phyloP scores from a whole-genome alignment of 2,797 vertebrate species.

The Enteromius unitaeniatus region DNA sequence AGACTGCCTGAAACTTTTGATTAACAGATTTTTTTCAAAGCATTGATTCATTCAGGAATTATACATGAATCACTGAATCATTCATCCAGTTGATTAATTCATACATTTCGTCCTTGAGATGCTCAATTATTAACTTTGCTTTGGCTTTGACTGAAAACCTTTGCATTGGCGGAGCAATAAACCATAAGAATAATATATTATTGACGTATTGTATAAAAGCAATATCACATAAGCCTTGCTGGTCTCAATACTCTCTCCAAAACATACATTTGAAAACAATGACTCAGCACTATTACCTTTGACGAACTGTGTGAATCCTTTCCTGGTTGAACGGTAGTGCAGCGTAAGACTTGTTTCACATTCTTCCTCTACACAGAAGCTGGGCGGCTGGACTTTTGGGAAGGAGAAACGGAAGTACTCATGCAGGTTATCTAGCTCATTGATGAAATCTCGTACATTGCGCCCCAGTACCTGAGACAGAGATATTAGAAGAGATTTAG shows the following conservation, averaged over 20 bases:
- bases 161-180: background rate
- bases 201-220: background rate
- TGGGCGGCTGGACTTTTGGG: slow-evolving; percentile 81
- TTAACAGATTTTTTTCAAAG: background rate
- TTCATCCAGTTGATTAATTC: background rate
- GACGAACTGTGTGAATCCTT: slow-evolving; percentile 82
- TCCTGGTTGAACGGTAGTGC: slow-evolving; percentile 79
- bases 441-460: slow-evolving; percentile 83
- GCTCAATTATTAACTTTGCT: background rate
- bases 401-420: slow-evolving; percentile 83
- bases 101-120: background rate
- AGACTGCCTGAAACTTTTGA: background rate
- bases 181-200: background rate
- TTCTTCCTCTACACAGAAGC: slow-evolving; percentile 83
- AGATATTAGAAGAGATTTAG: background rate
- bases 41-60: background rate
- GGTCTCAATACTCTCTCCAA: background rate
- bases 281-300: slow-evolving; percentile 69
- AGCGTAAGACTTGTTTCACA: slow-evolving; percentile 80
- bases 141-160: background rate
- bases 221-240: background rate
- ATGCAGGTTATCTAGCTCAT: slow-evolving; percentile 80
- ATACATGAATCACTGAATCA: background rate
- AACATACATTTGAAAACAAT: background rate
- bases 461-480: slow-evolving; percentile 73